Base-by-base conservation (phyloP, 2,113 vertebrate genomes). In the Dolichallabes microphthalmus region DNA sequence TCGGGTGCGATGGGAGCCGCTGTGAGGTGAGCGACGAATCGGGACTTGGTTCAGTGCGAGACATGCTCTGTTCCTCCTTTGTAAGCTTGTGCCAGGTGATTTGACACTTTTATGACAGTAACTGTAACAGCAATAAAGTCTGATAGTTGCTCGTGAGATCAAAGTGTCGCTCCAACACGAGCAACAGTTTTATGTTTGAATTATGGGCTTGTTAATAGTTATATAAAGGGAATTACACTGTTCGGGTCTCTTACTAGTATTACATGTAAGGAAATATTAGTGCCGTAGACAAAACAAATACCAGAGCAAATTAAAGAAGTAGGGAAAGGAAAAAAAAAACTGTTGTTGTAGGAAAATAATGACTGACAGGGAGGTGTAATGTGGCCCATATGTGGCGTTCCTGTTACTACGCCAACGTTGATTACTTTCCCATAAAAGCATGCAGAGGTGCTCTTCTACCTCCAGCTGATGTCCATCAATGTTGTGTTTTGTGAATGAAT, bases 1-100 rank as follows among this genome's bases (percentile, higher is more conserved):
- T 76, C 50, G 85, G 89, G 82, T 64, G 92, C 83, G 88, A 95
- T 95, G 95, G 95, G 95, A 91, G 92, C 92, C 79, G 90, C 92
- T 87, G 90, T 89, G 89, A 95, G 95, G 95, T 95, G 92, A 95
- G 95, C 87, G 15, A 22, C 50, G 32, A 11, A 58, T 20, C 61
- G 79, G n/a, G 57, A 35, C 25, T n/a, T 45, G 50, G 25, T 50
- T 50, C 32, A 76, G 11, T 30, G 12, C 60, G 63, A 63, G 35
- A 50, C 25, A 10, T 60, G 55, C 6, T 0, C 3, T 60, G 20
- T 60, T 39, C 4, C 15, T 74, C 22, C 27, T 69, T 60, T 66
- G 68, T 17, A 69, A 45, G 52, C 32, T 58, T 10, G 30, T 80
- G 64, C 53, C 84, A 25, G 35, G 25, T 85, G 17, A 80, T 81